Evolutionary conservation across 1,140 invertebrate species (phyloP).

Genomic region (Agrilus planipennis): DNA sequence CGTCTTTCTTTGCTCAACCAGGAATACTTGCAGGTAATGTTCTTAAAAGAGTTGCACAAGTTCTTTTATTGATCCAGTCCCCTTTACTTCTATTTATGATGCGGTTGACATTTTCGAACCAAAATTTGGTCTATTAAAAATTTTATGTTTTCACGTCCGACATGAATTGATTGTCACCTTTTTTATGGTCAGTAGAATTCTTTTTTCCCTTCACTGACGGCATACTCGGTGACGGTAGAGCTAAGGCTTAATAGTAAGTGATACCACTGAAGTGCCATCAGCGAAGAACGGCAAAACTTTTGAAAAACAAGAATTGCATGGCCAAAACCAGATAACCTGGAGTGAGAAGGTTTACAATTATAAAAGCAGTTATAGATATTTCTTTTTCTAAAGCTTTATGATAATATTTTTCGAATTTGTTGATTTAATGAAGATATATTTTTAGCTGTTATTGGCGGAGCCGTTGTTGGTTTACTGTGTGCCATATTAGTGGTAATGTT

Average conservation of each 20-base stretch:
- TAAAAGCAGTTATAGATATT: background rate
- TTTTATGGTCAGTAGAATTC: too few species aligned
- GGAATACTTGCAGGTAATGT: conserved; percentile 80
- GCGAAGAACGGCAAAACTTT: too few species aligned
- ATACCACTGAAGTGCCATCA: too few species aligned
- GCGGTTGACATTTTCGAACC: background rate
- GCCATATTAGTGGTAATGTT: conserved; percentile 99
- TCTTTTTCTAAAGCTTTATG: conserved; percentile 7
- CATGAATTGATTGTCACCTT: too few species aligned
- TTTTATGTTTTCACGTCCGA: too few species aligned
- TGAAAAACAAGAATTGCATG: too few species aligned
- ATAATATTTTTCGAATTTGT: too few species aligned
- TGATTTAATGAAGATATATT: conserved; percentile 19
- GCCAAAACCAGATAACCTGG: too few species aligned
- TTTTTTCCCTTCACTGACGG: background rate
- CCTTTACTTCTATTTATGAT: background rate
- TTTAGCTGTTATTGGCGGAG: conserved; percentile 95
- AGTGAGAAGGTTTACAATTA: background rate
- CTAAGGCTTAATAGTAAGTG: too few species aligned
- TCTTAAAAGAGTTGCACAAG: conserved; percentile 6
- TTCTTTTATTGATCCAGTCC: background rate
- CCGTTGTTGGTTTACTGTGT: conserved; percentile 91
- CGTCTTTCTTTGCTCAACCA: conserved; percentile 88
- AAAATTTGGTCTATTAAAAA: background rate
- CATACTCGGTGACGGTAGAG: background rate